Conservation (phyloP, 2,113 vertebrate species). For the Callithrix jacchus region DNA sequence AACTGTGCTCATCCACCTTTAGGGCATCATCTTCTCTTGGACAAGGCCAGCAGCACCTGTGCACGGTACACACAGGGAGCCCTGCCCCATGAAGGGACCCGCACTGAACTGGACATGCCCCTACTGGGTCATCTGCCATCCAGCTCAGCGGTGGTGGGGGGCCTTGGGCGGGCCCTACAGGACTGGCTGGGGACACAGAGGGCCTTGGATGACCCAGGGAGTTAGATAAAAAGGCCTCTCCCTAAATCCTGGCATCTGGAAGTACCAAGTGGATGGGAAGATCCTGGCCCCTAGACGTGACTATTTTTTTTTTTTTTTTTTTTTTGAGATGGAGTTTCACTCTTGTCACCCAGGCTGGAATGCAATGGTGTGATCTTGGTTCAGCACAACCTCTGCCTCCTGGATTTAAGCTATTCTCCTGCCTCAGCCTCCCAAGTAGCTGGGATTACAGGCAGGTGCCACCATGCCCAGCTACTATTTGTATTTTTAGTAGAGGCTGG, state of each 20-base stretch:
- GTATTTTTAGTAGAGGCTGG: no score
- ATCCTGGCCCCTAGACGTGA: background rate
- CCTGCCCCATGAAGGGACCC: background rate
- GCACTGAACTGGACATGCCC: fast-evolving
- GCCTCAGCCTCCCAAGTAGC: no score
- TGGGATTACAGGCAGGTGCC: no score
- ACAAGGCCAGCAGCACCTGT: no score
- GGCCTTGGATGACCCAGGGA: background rate
- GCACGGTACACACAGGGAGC: background rate
- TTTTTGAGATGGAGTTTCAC: no score
- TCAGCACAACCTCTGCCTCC: no score
- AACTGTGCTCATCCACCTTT: fast-evolving
- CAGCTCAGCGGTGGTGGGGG: fast-evolving
- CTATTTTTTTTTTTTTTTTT: no score
- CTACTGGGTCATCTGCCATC: fast-evolving
- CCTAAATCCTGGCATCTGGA: background rate
- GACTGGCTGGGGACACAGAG: background rate
- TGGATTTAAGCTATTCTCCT: no score
- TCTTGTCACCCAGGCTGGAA: no score
- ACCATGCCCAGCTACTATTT: no score
- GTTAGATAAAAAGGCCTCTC: background rate
- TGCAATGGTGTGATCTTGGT: no score
- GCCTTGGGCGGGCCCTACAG: background rate
- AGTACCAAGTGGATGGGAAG: background rate
- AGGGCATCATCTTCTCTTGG: background rate